Evolutionary conservation across 2,888 invertebrate species (phyloP), one percentile per base, ranked within the genome.

Genomic region (Torymus tubicola): DNA sequence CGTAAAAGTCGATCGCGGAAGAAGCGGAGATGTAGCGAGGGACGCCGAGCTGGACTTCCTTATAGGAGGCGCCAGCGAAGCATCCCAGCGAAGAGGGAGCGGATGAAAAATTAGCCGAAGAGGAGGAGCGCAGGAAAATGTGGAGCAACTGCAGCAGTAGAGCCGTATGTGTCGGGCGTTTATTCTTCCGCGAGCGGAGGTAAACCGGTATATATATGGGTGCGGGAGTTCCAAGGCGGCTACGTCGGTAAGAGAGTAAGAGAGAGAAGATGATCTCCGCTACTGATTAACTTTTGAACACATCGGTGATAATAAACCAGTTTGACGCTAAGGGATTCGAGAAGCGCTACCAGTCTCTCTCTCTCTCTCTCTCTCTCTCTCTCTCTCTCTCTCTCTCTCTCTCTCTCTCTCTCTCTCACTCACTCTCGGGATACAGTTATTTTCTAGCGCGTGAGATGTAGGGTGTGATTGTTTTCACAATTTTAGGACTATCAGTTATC

Each of bases 1-100:
- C 58, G 50, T 64, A 64, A 64, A 65, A 78, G 67, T 65, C 72
- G 72, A 78, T 78, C 64, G 68, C 16, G 52, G 53, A 24, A 70
- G 42, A 52, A 72, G 61, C 5, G 5, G 42, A 42, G 42, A 42
- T 42, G 42, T 42, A 8, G 42, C 24, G 61, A 24, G 21, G 14
- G 12, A 21, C n/a, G 58, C 24, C 1, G 58, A 13, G 31, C 13
- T 73, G 14, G 55, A 52, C 64, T 64, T 64, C 31, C 57, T 42
- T 42, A 55, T 21, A 21, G 0, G 42, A 5, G 42, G 8, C 42
- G 42, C 42, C 14, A 31, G 31, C 16, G 24, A 57, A 55, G 55
- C 14, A 42, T 8, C 42, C 42, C 42, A 42, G 8, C 42, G 42
- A 13, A 24, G 24, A 13, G 55, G 24, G 55, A 16, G 68, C 55